phyloP scores from a whole-genome alignment of 2,888 invertebrate species.

The Hyppa rectilinea region DNA sequence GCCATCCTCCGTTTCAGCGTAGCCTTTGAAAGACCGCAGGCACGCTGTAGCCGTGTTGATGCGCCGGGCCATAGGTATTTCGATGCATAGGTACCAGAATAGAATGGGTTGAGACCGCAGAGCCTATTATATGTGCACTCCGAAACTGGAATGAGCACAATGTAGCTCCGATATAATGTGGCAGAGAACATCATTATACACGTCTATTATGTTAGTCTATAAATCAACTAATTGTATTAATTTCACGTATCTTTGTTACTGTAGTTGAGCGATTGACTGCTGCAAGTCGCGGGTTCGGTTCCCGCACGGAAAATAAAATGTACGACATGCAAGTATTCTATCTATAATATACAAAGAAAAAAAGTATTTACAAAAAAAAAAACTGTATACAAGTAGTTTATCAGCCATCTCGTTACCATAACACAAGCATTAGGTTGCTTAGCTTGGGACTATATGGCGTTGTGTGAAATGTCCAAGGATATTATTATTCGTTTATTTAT shows the following conservation, averaged over 20 bases:
- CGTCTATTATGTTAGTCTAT: neutral
- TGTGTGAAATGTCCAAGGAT: too few relatives aligned
- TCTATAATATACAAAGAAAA: too few relatives aligned
- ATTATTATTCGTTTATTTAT: too few relatives aligned
- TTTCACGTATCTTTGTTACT: neutral
- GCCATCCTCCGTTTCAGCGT: neutral
- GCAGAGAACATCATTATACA: neutral
- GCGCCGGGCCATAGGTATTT: neutral
- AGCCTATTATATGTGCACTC: neutral
- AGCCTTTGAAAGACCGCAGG: slow-evolving; percentile 22
- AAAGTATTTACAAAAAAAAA: too few relatives aligned
- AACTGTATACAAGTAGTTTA: too few relatives aligned
- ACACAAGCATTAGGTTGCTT: too few relatives aligned
- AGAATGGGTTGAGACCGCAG: slow-evolving; percentile 3
- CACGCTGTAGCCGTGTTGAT: neutral
- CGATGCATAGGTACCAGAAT: slow-evolving; percentile 2
- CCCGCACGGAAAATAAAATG: too few relatives aligned
- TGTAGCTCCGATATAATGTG: neutral
- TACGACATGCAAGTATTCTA: too few relatives aligned
- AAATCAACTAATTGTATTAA: neutral
- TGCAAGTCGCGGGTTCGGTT: too few relatives aligned
- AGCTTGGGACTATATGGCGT: too few relatives aligned
- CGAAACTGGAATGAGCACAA: neutral
- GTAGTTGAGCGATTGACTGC: too few relatives aligned
- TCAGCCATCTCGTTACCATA: too few relatives aligned